These are phyloP conservation scores for Nannoperca obscura DNA, from an alignment of 2,797 vertebrate genomes.

Conservation along the genomic window DNA sequence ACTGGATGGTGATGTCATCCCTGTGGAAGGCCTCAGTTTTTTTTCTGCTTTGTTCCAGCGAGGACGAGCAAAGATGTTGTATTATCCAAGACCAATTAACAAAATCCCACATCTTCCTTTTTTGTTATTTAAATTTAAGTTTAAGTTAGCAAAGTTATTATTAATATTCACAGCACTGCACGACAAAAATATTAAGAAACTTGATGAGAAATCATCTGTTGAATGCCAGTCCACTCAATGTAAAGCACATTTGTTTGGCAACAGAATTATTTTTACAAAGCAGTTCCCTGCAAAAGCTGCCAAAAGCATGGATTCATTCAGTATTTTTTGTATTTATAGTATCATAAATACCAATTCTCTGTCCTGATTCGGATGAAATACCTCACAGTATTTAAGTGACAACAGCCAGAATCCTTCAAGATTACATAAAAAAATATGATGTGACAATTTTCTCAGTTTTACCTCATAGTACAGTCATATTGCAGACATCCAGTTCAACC, in stretches of 20 bases:
- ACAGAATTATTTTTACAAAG: neutral
- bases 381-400: neutral
- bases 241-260: neutral
- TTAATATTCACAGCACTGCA: neutral
- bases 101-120: neutral
- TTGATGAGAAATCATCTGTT: neutral
- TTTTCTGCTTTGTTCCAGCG: slow-evolving; percentile 40
- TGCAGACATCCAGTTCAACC: slow-evolving; percentile 34
- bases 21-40: slow-evolving; percentile 57
- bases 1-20: slow-evolving; percentile 72
- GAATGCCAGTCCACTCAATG: neutral
- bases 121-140: neutral
- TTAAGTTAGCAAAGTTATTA: neutral
- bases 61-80: neutral
- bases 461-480: slow-evolving; percentile 7
- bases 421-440: too few relatives aligned
- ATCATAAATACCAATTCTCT: slow-evolving; percentile 6
- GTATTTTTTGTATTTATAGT: neutral
- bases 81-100: neutral
- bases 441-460: neutral
- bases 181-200: neutral
- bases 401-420: neutral
- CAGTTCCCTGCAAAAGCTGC: neutral
- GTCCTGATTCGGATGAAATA: too few relatives aligned
- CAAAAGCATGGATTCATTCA: neutral